Conservation (phyloP, 2,888 invertebrate genomes). For the Trilocha varians region DNA sequence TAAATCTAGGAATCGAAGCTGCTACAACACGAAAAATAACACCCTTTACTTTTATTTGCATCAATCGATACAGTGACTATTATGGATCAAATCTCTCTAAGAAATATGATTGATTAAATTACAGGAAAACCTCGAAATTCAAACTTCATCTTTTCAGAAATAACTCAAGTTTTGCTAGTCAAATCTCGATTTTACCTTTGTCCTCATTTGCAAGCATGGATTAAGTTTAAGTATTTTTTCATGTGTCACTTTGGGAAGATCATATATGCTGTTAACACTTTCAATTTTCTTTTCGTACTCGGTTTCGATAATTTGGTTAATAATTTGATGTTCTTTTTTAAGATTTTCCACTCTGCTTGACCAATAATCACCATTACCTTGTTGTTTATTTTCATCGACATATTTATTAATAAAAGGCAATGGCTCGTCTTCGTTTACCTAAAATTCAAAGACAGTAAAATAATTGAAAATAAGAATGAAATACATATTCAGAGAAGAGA, state of each 20-base stretch:
- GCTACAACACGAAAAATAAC: no score
- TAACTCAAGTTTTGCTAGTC: neutral
- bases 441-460: constrained; percentile 8
- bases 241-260: constrained; percentile 31
- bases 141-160: no score
- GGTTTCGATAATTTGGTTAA: constrained; percentile 53
- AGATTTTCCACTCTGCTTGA: constrained; percentile 45
- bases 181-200: constrained; percentile 32
- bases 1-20: no score
- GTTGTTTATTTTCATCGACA: constrained; percentile 12
- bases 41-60: no score
- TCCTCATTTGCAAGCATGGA: constrained; percentile 51
- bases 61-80: no score
- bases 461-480: no score
- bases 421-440: constrained; percentile 33
- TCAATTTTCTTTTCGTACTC: constrained; percentile 56
- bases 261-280: constrained; percentile 33
- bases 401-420: constrained; percentile 12
- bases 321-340: constrained; percentile 53
- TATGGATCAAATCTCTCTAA: no score
- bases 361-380: constrained; percentile 52
- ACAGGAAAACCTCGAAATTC: no score
- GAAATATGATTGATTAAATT: no score
- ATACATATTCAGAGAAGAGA: no score
- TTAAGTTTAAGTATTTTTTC: constrained; percentile 47